Conservation (phyloP, 2,113 vertebrate species). For the Pseudorhombus dupliciocellatus region DNA sequence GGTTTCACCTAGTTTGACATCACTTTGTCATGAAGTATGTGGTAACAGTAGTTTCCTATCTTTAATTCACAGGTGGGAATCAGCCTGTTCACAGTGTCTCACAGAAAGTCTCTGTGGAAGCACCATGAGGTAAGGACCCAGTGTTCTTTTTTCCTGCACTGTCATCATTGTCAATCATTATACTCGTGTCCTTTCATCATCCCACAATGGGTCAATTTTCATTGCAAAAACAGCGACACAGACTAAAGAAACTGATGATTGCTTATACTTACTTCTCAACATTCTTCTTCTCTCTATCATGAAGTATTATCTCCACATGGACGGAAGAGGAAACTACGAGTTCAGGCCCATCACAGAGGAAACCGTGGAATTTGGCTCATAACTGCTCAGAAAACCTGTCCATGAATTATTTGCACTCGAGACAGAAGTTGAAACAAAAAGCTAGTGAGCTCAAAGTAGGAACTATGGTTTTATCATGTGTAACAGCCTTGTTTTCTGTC, state of each 20-base stretch:
- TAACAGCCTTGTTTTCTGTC: constrained; percentile 36
- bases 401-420: constrained; percentile 54
- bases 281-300: neutral
- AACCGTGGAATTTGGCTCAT: constrained; percentile 96
- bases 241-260: too few relatives aligned
- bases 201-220: too few relatives aligned
- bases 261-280: neutral
- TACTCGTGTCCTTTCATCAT: too few relatives aligned
- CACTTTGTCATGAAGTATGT: too few relatives aligned
- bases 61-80: constrained; percentile 89
- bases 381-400: constrained; percentile 53
- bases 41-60: neutral
- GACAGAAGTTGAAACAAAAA: constrained; percentile 6
- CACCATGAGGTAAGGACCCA: constrained; percentile 87
- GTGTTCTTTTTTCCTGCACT: too few relatives aligned
- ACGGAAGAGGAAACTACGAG: constrained; percentile 95
- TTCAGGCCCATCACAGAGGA: constrained; percentile 97
- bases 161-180: too few relatives aligned
- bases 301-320: constrained; percentile 97
- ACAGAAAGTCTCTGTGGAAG: constrained; percentile 98
- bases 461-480: constrained; percentile 68
- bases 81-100: constrained; percentile 96
- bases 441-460: constrained; percentile 24
- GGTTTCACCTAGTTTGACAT: too few relatives aligned
- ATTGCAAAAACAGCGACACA: too few relatives aligned